These are phyloP conservation scores for Pantherophis vulpinus DNA, from an alignment of 2,797 vertebrate species.

Conservation along the genomic window DNA sequence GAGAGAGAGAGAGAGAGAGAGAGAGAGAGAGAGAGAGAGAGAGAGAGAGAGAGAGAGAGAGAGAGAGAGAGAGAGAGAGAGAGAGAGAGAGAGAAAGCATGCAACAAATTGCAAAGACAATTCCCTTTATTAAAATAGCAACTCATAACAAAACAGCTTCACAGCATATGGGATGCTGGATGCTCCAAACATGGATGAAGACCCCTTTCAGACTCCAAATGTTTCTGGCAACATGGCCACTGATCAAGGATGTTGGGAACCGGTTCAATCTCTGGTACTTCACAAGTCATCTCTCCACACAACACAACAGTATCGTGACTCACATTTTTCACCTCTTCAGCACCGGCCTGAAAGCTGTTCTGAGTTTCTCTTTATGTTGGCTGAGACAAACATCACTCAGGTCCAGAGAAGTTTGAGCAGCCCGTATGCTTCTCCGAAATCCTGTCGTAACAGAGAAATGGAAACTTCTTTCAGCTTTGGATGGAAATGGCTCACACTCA, in stretches of 20 bases:
- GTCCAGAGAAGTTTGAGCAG: conserved; percentile 71
- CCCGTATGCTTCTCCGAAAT: conserved; percentile 73
- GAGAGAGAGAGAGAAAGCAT: neutral
- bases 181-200: neutral
- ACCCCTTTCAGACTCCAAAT: neutral
- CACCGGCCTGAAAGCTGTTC: conserved; percentile 84
- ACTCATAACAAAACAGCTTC: neutral
- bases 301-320: neutral
- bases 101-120: neutral
- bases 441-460: conserved; percentile 64
- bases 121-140: neutral
- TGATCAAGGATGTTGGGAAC: neutral
- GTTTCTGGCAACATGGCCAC: neutral
- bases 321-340: conserved; percentile 89
- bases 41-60: neutral
- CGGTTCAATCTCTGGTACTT: neutral
- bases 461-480: neutral
- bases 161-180: too few species aligned
- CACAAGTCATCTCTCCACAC: too few species aligned
- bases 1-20: too few species aligned
- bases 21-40: neutral
- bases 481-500: neutral
- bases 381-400: conserved; percentile 73
- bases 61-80: too few species aligned
- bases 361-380: conserved; percentile 77